A percentile compares a stretch with the other conserved stretches of the same genome.
These are phyloP conservation scores for Hexactinellida sp. DNA, from an alignment of 37 sponge, comb jelly and placozoan species.

Conservation along the genomic window DNA sequence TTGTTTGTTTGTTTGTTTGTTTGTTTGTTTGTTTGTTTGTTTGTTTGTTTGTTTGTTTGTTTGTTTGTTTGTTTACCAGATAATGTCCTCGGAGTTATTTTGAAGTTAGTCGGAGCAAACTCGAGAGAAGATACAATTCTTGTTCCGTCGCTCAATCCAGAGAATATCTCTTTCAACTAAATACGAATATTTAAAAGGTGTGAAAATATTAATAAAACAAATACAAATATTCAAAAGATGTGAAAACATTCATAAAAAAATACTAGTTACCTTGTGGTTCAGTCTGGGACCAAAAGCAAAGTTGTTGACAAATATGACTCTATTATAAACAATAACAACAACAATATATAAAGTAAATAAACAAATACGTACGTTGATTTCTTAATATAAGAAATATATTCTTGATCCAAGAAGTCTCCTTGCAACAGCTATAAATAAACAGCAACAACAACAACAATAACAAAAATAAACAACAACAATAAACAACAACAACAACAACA, in stretches of 20 bases:
- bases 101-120: slow-evolving; percentile 89
- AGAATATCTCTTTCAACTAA: slow-evolving; percentile 21
- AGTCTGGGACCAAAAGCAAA: slow-evolving; percentile 92
- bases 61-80: slow-evolving; percentile 34
- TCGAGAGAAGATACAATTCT: slow-evolving; percentile 82
- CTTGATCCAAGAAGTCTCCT: slow-evolving; percentile 72
- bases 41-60: background rate
- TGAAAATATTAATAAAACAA: slow-evolving; percentile 1
- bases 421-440: slow-evolving; percentile 27
- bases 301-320: slow-evolving; percentile 90
- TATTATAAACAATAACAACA: slow-evolving; percentile 10
- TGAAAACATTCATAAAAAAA: too few species aligned
- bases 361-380: slow-evolving; percentile 54
- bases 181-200: background rate
- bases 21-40: too few species aligned
- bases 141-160: slow-evolving; percentile 27
- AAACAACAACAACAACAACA: too few species aligned
- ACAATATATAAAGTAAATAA: background rate
- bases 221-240: background rate
- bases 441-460: background rate
- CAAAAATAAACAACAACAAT: background rate
- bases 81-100: slow-evolving; percentile 74
- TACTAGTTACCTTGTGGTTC: slow-evolving; percentile 69
- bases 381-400: slow-evolving; percentile 36
- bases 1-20: too few species aligned